Evolutionary conservation across 2,113 vertebrate species (phyloP), one percentile per base, ranked within the genome.

Genomic region (Notarius lentiginosus): DNA sequence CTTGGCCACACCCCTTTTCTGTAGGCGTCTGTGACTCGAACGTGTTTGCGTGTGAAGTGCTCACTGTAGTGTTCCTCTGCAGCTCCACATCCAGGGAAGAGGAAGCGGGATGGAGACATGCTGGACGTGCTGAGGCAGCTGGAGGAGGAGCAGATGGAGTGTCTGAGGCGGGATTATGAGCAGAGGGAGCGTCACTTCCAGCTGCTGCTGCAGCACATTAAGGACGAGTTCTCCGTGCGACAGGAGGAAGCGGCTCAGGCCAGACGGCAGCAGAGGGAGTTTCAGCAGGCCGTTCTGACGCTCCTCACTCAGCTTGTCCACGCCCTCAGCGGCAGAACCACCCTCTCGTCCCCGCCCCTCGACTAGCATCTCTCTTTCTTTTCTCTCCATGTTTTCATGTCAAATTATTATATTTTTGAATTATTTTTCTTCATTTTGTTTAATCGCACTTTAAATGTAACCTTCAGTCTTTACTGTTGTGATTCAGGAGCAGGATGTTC

Each of bases 171-270:
- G 41, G 85, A 87, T 22, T 82, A 82, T 0, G 79, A 87, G 55
- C 85, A 87, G 66, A 18, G 85, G 1, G 85, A 87, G 24, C 85
- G 85, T 51, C 70, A 82, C 65, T 73, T 72, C 47, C 79, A 82
- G 79, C 79, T 82, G 85, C 79, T 87, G 27, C 63, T 87, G 79
- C 79, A 68, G 34, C 85, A 87, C 66, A 55, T 82, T 2, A 55
- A 73, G 55, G 22, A 79, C 14, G 85, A 87, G 79, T 75, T 87
- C 17, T 55, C 79, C 8, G 65, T 87, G 18, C 60, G 85, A 7
- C 79, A 51, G 65, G 85, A 87, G 65, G 85, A 87, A 49, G 85
- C 41, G 0, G 79, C 79, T 2, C 79, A 73, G 56, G 47, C 79
- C 22, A 58, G 85, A 15, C 79, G 85, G 1, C 79, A 87, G 30